phyloP scores from a whole-genome alignment of 2,797 vertebrate genomes.

The Alcedo atthis region DNA sequence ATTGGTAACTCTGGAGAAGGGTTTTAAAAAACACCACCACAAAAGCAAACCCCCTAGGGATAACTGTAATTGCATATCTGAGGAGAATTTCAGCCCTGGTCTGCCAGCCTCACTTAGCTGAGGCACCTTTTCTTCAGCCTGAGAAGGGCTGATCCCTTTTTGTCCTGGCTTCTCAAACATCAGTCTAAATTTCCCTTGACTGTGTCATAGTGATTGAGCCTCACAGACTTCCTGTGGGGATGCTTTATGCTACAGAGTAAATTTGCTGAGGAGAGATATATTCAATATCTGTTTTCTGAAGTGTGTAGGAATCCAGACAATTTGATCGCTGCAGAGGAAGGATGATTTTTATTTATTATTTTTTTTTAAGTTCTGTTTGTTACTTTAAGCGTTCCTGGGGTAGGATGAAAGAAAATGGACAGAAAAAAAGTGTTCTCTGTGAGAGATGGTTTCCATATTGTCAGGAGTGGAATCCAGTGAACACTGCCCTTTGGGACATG shows the following conservation, averaged over 20 bases:
- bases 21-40: slow-evolving; percentile 45
- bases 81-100: not conserved
- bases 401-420: not conserved
- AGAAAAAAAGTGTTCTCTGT: not conserved
- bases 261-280: slow-evolving; percentile 52
- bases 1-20: slow-evolving; percentile 58
- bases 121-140: slow-evolving; percentile 48
- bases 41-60: slow-evolving; percentile 49
- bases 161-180: slow-evolving; percentile 57
- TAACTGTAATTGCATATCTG: slow-evolving; percentile 52
- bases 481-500: not conserved
- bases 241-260: slow-evolving; percentile 17
- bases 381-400: not conserved
- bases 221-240: slow-evolving; percentile 69
- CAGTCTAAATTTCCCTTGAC: slow-evolving; percentile 74
- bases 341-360: not conserved
- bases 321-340: slow-evolving; percentile 37
- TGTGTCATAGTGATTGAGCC: slow-evolving; percentile 56
- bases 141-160: slow-evolving; percentile 26
- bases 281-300: slow-evolving; percentile 41
- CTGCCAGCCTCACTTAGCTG: slow-evolving; percentile 51
- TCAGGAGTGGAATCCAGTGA: not conserved
- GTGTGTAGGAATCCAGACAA: slow-evolving; percentile 32
- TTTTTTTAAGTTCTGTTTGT: not conserved
- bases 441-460: not conserved